Percentiles rank a stretch among this genome's conserved stretches.
Evolutionary conservation across 1,140 invertebrate genomes (phyloP).

Genomic region (Drosophila erecta): DNA sequence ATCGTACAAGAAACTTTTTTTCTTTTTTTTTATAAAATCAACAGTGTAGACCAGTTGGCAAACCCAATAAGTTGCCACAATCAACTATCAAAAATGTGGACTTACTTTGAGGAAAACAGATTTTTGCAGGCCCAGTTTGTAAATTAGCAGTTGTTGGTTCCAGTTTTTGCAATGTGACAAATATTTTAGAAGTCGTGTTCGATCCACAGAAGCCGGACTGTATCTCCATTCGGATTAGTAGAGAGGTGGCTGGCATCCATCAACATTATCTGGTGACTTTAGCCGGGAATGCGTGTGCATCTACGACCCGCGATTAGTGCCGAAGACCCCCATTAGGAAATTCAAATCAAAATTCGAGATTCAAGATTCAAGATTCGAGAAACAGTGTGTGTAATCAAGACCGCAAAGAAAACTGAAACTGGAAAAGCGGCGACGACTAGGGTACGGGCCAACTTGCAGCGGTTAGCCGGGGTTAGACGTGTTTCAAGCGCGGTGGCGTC

Average conservation of each 20-base stretch:
- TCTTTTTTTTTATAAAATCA: too few relatives aligned
- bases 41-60: background rate
- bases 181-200: slow-evolving; percentile 9
- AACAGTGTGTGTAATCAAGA: slow-evolving; percentile 22
- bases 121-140: slow-evolving; percentile 19
- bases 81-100: slow-evolving; percentile 3
- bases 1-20: too few relatives aligned
- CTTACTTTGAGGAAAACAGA: background rate
- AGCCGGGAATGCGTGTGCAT: slow-evolving; percentile 19
- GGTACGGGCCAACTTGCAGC: slow-evolving; percentile 8
- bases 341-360: slow-evolving; percentile 7
- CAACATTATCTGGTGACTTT: slow-evolving; percentile 19
- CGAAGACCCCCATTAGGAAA: slow-evolving; percentile 6
- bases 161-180: slow-evolving; percentile 27
- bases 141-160: slow-evolving; percentile 27
- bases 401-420: slow-evolving; percentile 39
- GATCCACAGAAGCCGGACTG: slow-evolving; percentile 8
- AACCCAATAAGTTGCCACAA: background rate
- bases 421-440: slow-evolving; percentile 33
- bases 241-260: slow-evolving; percentile 12
- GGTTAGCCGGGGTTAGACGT: slow-evolving; percentile 51
- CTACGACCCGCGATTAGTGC: background rate
- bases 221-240: slow-evolving; percentile 1
- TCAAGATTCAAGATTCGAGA: slow-evolving; percentile 1
- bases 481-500: slow-evolving; percentile 52